Conservation (phyloP, 2,888 invertebrate genomes). For the Hecatera dysodea region DNA sequence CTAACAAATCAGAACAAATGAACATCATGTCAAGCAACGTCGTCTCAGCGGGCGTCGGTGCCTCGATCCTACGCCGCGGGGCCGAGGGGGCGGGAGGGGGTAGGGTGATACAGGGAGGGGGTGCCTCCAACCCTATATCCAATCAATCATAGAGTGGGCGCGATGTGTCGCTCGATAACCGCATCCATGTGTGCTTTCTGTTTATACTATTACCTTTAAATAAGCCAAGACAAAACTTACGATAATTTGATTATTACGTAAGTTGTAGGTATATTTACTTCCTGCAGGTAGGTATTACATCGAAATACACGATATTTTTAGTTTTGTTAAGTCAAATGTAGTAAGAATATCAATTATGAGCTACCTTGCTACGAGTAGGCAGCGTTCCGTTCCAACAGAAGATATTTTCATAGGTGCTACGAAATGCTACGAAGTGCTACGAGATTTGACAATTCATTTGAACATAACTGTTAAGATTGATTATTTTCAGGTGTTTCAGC, state of each 20-base stretch:
- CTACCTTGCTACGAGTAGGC: no score
- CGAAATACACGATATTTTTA: constrained; percentile 1
- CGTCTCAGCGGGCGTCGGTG: constrained; percentile 78
- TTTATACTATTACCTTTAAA: constrained; percentile 65
- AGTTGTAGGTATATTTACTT: neutral
- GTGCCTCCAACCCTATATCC: constrained; percentile 68
- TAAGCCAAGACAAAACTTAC: constrained; percentile 43
- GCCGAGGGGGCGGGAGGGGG: constrained; percentile 19
- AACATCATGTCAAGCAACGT: constrained; percentile 81
- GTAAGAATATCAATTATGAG: neutral
- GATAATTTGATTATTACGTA: constrained; percentile 3
- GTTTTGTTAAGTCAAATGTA: neutral
- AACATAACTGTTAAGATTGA: neutral
- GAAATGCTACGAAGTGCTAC: constrained; percentile 10
- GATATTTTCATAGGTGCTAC: constrained; percentile 8
- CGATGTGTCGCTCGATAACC: constrained; percentile 72
- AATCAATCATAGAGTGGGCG: constrained; percentile 81
- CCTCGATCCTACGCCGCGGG: constrained; percentile 61
- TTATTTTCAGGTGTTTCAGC: neutral
- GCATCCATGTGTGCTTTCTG: constrained; percentile 65
- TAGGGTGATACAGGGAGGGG: constrained; percentile 45
- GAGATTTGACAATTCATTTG: neutral
- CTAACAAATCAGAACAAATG: constrained; percentile 86
- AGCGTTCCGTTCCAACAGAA: no score
- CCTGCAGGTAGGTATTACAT: neutral